Conservation (phyloP, 2,888 invertebrate genomes). For the Watsonalla binaria region DNA sequence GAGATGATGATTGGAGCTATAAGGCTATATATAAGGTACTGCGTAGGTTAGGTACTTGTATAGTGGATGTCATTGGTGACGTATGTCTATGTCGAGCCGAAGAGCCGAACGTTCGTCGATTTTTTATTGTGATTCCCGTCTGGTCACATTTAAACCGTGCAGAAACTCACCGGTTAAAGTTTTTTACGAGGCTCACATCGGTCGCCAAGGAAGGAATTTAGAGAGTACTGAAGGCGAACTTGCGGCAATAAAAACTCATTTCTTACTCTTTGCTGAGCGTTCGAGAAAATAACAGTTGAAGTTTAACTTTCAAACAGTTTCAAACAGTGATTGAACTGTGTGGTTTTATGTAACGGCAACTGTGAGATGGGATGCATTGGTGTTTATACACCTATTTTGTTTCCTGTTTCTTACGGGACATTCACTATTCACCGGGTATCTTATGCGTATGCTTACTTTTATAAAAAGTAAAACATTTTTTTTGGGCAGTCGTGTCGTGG, state of each 20-base stretch:
- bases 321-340: not conserved
- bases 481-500: no score
- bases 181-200: slow-evolving; percentile 14
- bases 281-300: slow-evolving; percentile 28
- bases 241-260: slow-evolving; percentile 42
- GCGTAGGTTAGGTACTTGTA: no score
- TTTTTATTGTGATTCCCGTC: not conserved
- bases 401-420: no score
- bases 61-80: no score
- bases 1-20: no score
- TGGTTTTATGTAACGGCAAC: not conserved
- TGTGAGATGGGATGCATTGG: not conserved
- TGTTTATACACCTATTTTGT: not conserved
- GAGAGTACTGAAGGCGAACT: slow-evolving; percentile 42
- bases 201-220: slow-evolving; percentile 27
- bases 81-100: no score
- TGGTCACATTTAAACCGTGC: not conserved
- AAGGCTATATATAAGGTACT: no score
- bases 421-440: no score
- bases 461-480: no score
- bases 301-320: slow-evolving; percentile 22
- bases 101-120: no score
- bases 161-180: slow-evolving; percentile 16
- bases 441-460: no score
- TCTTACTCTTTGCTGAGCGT: slow-evolving; percentile 31